Percentiles rank a stretch among this genome's conserved stretches.
Evolutionary conservation across 1,140 invertebrate genomes (phyloP).

Genomic region (Kradibia gibbosae): DNA sequence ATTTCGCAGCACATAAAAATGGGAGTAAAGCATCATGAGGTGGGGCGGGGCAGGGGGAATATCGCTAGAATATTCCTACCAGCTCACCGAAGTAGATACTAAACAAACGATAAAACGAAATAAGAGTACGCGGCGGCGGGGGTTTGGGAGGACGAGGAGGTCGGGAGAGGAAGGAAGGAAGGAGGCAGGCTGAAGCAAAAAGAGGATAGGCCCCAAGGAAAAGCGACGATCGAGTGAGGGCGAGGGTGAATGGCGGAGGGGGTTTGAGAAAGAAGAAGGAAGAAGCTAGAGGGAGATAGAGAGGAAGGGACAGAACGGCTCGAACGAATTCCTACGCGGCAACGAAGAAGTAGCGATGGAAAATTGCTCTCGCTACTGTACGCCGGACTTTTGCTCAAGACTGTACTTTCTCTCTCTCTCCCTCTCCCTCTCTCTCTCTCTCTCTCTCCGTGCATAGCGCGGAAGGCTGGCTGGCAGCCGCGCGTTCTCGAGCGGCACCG

Average conservation of each 20-base stretch:
- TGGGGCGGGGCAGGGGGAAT: neutral
- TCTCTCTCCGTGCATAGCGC: neutral
- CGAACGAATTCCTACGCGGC: conserved; percentile 13
- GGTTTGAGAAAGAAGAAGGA: neutral
- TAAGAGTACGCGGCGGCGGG: neutral
- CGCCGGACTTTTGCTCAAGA: conserved; percentile 27
- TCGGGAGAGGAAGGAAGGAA: neutral
- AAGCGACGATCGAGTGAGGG: neutral
- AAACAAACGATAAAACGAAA: conserved; percentile 38
- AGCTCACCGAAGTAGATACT: conserved; percentile 26
- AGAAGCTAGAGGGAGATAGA: neutral
- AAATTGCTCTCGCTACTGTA: conserved; percentile 53
- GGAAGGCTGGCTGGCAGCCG: conserved; percentile 52
- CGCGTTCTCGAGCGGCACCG: conserved; percentile 38
- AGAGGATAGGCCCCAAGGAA: neutral
- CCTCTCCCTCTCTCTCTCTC: conserved; percentile 53
- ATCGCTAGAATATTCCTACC: conserved; percentile 25
- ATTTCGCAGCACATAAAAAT: conserved; percentile 32
- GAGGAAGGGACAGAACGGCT: neutral
- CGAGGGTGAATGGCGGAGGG: neutral
- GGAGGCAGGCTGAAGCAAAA: neutral
- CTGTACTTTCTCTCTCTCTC: conserved; percentile 36
- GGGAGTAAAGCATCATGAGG: conserved; percentile 14
- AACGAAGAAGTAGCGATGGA: conserved; percentile 32
- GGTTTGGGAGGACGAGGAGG: neutral